Conservation (phyloP, 1,140 invertebrate species). For the Fopius arisanus region DNA sequence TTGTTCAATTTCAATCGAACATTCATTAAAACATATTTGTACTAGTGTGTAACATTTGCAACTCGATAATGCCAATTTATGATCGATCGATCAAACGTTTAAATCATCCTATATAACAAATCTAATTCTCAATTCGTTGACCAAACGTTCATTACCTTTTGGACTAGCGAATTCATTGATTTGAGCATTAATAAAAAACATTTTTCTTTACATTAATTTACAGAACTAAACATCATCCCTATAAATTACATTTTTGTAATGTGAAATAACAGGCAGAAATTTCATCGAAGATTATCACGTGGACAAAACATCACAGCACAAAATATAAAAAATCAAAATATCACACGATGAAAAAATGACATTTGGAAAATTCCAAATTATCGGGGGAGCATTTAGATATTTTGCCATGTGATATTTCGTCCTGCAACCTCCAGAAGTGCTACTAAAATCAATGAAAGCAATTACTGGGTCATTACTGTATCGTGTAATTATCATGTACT, state of each 20-base stretch:
- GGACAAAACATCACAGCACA: too few species aligned
- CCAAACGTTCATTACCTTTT: neutral
- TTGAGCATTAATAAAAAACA: conserved; percentile 11
- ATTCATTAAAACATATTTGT: conserved; percentile 2
- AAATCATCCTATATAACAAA: neutral
- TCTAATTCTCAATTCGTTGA: neutral
- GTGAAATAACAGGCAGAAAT: too few species aligned
- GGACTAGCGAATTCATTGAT: neutral
- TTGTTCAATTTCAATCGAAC: neutral
- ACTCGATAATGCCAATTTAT: neutral
- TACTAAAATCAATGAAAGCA: neutral
- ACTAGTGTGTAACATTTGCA: neutral
- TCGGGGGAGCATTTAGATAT: too few species aligned
- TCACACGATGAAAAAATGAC: too few species aligned
- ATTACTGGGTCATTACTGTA: neutral
- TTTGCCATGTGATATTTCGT: neutral
- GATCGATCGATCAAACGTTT: neutral
- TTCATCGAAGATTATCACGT: too few species aligned
- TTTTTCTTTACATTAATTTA: neutral
- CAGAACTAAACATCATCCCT: neutral
- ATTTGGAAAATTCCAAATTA: too few species aligned
- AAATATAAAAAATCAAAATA: too few species aligned
- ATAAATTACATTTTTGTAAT: too few species aligned
- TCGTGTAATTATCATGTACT: neutral
- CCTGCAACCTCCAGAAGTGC: neutral